phyloP scores from a whole-genome alignment of 53 echinoderm and acorn worm genomes.

The Luidia sarsii region DNA sequence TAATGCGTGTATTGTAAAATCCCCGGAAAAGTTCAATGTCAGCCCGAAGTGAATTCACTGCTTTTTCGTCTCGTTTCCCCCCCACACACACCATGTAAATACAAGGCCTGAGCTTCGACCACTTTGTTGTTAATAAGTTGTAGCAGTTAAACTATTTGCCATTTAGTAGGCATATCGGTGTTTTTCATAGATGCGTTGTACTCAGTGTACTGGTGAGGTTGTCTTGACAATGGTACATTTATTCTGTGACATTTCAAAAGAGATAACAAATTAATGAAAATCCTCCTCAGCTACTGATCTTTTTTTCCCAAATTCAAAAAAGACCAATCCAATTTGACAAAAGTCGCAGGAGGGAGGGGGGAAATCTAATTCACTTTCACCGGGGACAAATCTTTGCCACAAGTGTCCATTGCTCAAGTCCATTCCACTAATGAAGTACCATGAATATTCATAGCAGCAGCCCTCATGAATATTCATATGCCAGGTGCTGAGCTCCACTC shows the following conservation, averaged over 20 bases:
- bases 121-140: neutral
- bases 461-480: no score
- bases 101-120: neutral
- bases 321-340: no score
- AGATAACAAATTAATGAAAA: no score
- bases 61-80: no score
- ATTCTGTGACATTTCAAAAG: no score
- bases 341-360: no score
- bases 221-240: slow-evolving; percentile 13
- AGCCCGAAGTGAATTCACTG: slow-evolving; percentile 20
- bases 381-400: no score
- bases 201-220: neutral
- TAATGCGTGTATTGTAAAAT: no score
- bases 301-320: no score
- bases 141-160: neutral
- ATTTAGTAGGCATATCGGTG: neutral
- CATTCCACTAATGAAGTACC: neutral
- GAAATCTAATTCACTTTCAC: no score
- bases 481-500: neutral
- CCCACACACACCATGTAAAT: neutral
- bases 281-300: no score
- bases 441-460: neutral
- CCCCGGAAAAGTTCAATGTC: no score
- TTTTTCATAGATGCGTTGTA: neutral
- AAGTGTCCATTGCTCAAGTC: slow-evolving; percentile 1